phyloP scores from a whole-genome alignment of 2,797 vertebrate species.

The Pangasius sanitwongsei region DNA sequence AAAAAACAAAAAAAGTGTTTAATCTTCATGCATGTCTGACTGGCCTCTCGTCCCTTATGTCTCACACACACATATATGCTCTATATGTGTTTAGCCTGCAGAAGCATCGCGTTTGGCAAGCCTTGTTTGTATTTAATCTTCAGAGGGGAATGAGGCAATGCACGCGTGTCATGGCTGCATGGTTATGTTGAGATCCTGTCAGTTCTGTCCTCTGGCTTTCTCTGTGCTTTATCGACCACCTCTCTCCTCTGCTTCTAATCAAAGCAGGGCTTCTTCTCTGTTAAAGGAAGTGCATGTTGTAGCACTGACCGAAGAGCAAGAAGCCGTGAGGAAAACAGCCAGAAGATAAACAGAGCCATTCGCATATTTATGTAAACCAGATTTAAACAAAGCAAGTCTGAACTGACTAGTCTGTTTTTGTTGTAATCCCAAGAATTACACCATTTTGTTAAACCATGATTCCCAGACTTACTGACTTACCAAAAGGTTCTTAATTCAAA shows the following conservation, averaged over 20 bases:
- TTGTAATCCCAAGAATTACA: background rate
- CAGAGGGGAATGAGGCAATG: slow-evolving; percentile 10
- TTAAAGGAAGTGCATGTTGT: slow-evolving; percentile 35
- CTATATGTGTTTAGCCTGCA: slow-evolving; percentile 20
- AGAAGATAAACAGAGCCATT: slow-evolving; percentile 22
- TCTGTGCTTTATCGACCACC: slow-evolving; percentile 35
- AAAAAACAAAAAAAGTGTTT: too few species aligned
- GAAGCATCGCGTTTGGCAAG: slow-evolving; percentile 21
- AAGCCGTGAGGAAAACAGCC: background rate
- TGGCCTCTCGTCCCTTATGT: background rate
- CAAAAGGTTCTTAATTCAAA: background rate
- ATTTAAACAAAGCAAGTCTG: slow-evolving; percentile 16
- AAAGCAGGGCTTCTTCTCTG: slow-evolving; percentile 41
- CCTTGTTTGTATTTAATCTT: slow-evolving; percentile 32
- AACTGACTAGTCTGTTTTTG: background rate
- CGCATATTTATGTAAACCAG: slow-evolving; percentile 40
- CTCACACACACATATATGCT: background rate
- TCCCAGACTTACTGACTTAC: background rate
- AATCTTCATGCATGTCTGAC: background rate
- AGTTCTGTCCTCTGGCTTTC: slow-evolving; percentile 24
- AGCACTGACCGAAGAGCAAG: slow-evolving; percentile 3
- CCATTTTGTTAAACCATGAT: background rate
- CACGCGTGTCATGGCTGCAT: slow-evolving; percentile 27
- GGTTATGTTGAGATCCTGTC: slow-evolving; percentile 26
- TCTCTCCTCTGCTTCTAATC: slow-evolving; percentile 40